These are phyloP conservation scores for Tenodera sinensis DNA, from an alignment of 2,888 invertebrate species.

Conservation along the genomic window DNA sequence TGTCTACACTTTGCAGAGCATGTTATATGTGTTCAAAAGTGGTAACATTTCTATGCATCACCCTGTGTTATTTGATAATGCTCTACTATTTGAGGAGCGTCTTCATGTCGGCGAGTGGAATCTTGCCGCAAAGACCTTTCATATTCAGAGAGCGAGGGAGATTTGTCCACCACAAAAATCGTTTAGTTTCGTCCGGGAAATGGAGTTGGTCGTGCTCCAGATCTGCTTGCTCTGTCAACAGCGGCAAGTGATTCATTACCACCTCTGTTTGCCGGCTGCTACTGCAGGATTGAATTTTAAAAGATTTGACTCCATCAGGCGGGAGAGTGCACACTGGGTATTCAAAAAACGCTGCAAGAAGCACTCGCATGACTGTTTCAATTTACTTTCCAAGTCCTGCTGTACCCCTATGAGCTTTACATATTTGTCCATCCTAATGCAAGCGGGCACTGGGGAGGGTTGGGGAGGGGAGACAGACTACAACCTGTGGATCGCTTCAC, in stretches of 20 bases:
- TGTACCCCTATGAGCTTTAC: neutral
- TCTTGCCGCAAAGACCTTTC: neutral
- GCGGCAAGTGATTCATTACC: neutral
- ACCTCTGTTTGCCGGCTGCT: neutral
- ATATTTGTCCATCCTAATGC: neutral
- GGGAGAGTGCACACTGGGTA: neutral
- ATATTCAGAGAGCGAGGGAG: neutral
- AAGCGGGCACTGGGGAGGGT: too few relatives aligned
- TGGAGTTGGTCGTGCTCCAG: neutral
- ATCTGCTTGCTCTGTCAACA: neutral
- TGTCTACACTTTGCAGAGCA: too few relatives aligned
- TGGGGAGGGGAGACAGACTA: neutral
- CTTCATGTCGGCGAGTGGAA: neutral
- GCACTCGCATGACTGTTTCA: neutral
- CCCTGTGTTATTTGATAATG: too few relatives aligned
- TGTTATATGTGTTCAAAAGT: too few relatives aligned
- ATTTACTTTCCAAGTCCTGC: neutral
- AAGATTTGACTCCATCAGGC: neutral
- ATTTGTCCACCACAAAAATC: neutral
- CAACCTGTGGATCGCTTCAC: neutral
- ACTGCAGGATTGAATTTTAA: neutral
- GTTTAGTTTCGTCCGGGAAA: neutral
- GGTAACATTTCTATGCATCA: too few relatives aligned
- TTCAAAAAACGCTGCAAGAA: neutral
- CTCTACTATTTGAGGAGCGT: neutral